Percentiles rank a stretch among this genome's conserved stretches.
Conservation (phyloP, 2,888 invertebrate genomes). For the Orthonevra nobilis region DNA sequence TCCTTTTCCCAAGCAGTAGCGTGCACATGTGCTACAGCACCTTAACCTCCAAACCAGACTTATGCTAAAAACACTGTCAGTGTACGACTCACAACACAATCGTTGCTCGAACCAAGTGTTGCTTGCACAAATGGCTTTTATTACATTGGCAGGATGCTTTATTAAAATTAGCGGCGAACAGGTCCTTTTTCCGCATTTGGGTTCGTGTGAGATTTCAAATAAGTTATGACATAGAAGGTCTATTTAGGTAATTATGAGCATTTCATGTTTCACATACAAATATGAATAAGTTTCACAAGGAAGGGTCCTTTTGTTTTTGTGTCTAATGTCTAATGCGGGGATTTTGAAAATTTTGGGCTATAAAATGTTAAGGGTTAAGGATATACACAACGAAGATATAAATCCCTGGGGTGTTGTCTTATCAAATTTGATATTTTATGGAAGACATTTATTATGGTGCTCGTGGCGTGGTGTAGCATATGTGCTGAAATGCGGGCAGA, state of each 20-base stretch:
- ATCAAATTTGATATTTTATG: conserved; percentile 67
- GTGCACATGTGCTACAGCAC: conserved; percentile 49
- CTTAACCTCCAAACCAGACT: conserved; percentile 7
- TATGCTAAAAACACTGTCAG: conserved; percentile 1
- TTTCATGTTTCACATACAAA: conserved; percentile 40
- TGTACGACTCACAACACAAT: too few species aligned
- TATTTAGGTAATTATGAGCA: conserved; percentile 60
- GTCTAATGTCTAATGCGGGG: conserved; percentile 27
- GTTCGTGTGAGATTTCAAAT: conserved; percentile 29
- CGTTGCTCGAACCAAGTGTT: conserved; percentile 40
- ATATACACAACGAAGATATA: conserved; percentile 31
- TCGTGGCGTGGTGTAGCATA: conserved; percentile 41
- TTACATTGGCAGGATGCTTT: conserved; percentile 64
- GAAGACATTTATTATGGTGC: conserved; percentile 55
- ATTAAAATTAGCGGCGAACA: conserved; percentile 47
- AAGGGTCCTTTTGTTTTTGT: conserved; percentile 3
- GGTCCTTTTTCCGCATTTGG: neutral
- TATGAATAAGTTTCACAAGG: conserved; percentile 10
- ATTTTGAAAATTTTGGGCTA: conserved; percentile 37
- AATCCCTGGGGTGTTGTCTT: conserved; percentile 41
- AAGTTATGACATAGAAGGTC: conserved; percentile 16
- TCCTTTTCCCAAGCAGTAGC: conserved; percentile 56
- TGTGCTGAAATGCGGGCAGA: conserved; percentile 36
- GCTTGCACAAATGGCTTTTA: conserved; percentile 63
- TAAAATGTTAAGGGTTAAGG: conserved; percentile 40